Evolutionary conservation across 2,113 vertebrate species (phyloP), one percentile per base, ranked within the genome.

Genomic region (Cyanoramphus novaezelandiae): DNA sequence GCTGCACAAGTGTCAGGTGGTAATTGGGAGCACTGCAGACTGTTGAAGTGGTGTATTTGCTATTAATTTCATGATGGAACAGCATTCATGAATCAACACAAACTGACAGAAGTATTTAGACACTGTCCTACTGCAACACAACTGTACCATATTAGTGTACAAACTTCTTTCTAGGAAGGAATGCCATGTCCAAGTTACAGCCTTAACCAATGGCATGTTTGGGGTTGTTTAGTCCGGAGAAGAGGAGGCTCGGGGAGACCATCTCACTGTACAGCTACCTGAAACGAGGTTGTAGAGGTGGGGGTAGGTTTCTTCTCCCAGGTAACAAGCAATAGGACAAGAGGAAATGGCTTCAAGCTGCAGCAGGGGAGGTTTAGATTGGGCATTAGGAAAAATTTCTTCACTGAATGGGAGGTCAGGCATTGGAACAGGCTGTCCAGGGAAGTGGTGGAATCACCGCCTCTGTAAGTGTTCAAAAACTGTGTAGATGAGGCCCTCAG

Each of bases 11-110:
- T 3, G 7, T 6, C 20, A n/a, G n/a, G 31, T 15, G 31, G 70
- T 70, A 35, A 47, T 6, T 15, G 50, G 67, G 13, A 55, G 62
- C 33, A 5, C 2, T 1, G 62, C 15, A 1, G 57, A 9, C 20
- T 2, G 17, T 12, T 11, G 35, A 47, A 49, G 47, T 29, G 60
- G 8, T 12, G 9, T 2, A 31, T 35, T 68, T 82, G 80, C 69
- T 65, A 8, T 46, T 65, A 33, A 86, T 57, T 28, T 16, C 37
- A 16, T 1, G 31, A 31, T 31, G 57, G n/a, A 90, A 39, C 33
- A 13, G 75, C 8, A 1, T 2, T 13, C 23, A 9, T 29, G 57
- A 62, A 39, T 12, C 47, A 20, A n/a, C 52, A 79, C 0, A 0
- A 31, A 33, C 13, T 16, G 64, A 50, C 4, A 4, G 0, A 35